A percentile compares a stretch with the other conserved stretches of the same genome.
Evolutionary conservation across 2,888 invertebrate species (phyloP).

Genomic region (Augiades crinisus): DNA sequence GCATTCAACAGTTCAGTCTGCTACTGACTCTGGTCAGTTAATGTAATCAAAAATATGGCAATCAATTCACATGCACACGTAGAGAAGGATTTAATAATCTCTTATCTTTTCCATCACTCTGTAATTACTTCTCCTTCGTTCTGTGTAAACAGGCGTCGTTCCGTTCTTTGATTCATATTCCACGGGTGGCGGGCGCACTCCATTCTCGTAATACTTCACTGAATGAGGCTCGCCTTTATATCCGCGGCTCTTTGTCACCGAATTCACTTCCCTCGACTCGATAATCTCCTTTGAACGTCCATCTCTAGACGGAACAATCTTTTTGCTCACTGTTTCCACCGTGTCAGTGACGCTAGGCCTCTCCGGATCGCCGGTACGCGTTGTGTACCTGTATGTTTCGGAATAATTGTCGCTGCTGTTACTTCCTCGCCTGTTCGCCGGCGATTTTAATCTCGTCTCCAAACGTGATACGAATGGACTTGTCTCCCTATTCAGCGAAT

Average conservation of each 20-base stretch:
- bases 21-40: conserved; percentile 58
- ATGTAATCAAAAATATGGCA: conserved; percentile 41
- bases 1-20: conserved; percentile 67
- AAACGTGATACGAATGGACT: conserved; percentile 73
- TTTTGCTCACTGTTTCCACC: conserved; percentile 85
- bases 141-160: conserved; percentile 52
- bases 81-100: conserved; percentile 61
- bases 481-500: conserved; percentile 70
- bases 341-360: conserved; percentile 87
- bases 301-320: conserved; percentile 83
- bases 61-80: conserved; percentile 18
- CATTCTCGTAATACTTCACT: conserved; percentile 80
- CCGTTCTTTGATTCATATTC: conserved; percentile 65
- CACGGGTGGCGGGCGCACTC: conserved; percentile 57
- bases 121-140: conserved; percentile 71
- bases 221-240: conserved; percentile 73
- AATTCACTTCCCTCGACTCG: conserved; percentile 86
- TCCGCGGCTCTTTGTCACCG: conserved; percentile 84
- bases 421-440: conserved; percentile 82
- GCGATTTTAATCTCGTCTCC: conserved; percentile 69
- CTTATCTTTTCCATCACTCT: conserved; percentile 72
- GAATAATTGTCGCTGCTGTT: conserved; percentile 86
- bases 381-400: conserved; percentile 86
- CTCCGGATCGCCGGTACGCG: conserved; percentile 84
- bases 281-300: conserved; percentile 85